Evolutionary conservation across 2,888 invertebrate species (phyloP).

Genomic region (Caenorhabditis sp.): DNA sequence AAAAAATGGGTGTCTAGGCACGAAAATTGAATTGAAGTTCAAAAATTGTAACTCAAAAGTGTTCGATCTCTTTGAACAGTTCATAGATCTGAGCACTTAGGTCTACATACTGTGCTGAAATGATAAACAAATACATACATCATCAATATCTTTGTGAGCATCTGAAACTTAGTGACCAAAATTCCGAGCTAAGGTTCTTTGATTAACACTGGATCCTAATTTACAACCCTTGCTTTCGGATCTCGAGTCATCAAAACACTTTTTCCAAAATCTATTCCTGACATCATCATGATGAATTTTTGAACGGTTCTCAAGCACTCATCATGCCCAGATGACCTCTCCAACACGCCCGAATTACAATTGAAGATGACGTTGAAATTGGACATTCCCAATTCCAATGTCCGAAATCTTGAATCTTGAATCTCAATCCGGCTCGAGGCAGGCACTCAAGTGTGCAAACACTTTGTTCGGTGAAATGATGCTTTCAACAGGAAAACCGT

Average conservation of each 20-base stretch:
- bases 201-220: too few species aligned
- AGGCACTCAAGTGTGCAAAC: conserved; percentile 51
- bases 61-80: too few species aligned
- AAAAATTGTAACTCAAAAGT: too few species aligned
- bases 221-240: background rate
- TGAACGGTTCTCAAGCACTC: conserved; percentile 61
- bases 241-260: background rate
- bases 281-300: conserved; percentile 44
- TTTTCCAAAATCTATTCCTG: background rate
- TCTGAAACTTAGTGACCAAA: too few species aligned
- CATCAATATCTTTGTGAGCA: too few species aligned
- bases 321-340: conserved; percentile 54
- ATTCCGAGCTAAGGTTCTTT: too few species aligned
- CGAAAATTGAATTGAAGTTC: too few species aligned
- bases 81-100: too few species aligned
- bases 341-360: conserved; percentile 36
- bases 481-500: background rate
- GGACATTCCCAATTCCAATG: conserved; percentile 33
- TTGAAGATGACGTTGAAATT: conserved; percentile 32
- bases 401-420: background rate
- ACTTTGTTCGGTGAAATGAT: background rate
- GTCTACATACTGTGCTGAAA: too few species aligned
- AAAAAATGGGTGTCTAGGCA: background rate
- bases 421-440: background rate
- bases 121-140: too few species aligned